phyloP scores from a whole-genome alignment of 2,797 vertebrate genomes.

The Oryzias sinensis region DNA sequence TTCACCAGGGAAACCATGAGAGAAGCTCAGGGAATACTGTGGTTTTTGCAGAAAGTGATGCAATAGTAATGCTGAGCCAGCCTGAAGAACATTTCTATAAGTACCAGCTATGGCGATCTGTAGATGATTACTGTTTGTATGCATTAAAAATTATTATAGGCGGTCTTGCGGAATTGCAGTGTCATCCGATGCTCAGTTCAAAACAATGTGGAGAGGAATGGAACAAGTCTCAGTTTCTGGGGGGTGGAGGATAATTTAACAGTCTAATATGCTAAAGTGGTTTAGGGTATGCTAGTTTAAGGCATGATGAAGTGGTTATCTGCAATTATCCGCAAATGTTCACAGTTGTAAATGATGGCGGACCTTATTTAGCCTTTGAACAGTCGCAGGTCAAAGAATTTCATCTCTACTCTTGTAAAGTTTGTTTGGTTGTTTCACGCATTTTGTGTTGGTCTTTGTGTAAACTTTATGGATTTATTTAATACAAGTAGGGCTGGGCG shows the following conservation, averaged over 20 bases:
- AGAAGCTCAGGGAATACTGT: constrained; percentile 28
- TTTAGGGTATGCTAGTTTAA: no score
- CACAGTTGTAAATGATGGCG: no score
- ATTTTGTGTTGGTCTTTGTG: no score
- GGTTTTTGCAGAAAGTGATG: constrained; percentile 16
- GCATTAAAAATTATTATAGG: constrained; percentile 28
- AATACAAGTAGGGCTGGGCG: no score
- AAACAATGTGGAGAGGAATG: constrained; percentile 20
- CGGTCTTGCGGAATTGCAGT: constrained; percentile 36
- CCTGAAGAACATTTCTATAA: constrained; percentile 31
- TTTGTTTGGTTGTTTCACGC: no score
- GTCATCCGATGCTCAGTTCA: constrained; percentile 6
- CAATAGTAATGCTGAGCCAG: constrained; percentile 38
- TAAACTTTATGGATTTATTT: no score
- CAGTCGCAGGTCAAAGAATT: no score
- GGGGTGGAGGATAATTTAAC: constrained; percentile 21
- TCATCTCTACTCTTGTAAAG: no score
- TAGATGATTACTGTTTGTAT: constrained; percentile 51
- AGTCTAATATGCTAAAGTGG: no score
- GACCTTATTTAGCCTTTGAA: no score
- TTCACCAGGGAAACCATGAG: constrained; percentile 38
- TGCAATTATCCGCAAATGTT: no score
- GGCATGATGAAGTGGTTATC: no score
- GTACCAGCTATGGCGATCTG: constrained; percentile 19
- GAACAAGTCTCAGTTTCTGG: constrained; percentile 6